Evolutionary conservation across 64 coral and sea anemone species (phyloP).

Genomic region (Montipora efflorescens): DNA sequence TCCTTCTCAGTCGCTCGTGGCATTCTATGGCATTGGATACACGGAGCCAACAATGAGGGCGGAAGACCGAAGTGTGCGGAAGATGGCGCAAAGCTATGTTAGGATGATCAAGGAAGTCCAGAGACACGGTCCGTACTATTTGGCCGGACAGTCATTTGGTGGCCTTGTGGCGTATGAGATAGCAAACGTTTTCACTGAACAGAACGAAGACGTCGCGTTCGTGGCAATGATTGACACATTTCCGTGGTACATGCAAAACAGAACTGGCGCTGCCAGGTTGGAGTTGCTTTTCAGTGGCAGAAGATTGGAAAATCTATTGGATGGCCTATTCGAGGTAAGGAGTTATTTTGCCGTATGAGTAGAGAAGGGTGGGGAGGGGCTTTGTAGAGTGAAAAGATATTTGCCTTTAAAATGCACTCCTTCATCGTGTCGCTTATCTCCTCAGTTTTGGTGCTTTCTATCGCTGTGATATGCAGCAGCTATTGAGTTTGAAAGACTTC

Average conservation of each 20-base stretch:
- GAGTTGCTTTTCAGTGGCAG: constrained; percentile 58
- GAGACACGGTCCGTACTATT: constrained; percentile 73
- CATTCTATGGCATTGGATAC: constrained; percentile 82
- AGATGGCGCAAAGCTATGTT: constrained; percentile 70
- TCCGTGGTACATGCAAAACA: constrained; percentile 78
- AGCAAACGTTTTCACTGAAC: constrained; percentile 69
- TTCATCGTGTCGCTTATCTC: too few relatives aligned
- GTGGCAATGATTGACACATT: constrained; percentile 84
- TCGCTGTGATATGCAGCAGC: too few relatives aligned
- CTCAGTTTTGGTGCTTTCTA: too few relatives aligned
- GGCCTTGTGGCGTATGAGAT: constrained; percentile 85
- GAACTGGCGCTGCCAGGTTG: constrained; percentile 65
- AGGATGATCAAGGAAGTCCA: constrained; percentile 70
- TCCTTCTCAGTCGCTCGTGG: constrained; percentile 46
- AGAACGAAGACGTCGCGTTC: constrained; percentile 70
- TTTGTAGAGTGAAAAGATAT: too few relatives aligned
- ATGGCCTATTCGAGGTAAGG: constrained; percentile 69
- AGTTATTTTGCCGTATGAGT: background rate
- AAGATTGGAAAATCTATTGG: constrained; percentile 61
- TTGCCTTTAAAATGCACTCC: too few relatives aligned
- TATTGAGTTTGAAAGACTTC: too few relatives aligned
- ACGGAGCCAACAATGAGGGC: constrained; percentile 72
- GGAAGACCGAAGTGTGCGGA: constrained; percentile 62
- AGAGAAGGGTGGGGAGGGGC: too few relatives aligned
- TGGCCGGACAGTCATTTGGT: constrained; percentile 82